Base-by-base conservation (phyloP, 2,113 vertebrate species). In the Tragulus kanchil region DNA sequence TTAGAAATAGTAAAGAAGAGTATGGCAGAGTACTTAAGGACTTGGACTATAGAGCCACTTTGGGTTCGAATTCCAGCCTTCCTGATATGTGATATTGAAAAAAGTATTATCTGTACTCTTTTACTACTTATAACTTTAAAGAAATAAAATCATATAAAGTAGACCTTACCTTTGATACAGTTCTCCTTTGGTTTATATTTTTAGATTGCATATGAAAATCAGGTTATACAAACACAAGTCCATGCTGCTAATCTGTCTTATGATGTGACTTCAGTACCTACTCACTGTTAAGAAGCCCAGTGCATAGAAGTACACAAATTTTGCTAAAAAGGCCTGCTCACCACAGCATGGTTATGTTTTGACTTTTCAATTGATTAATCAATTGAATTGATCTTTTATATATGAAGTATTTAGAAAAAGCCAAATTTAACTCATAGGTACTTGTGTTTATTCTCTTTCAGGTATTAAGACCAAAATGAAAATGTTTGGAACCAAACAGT, bases 141-240 rank as follows among this genome's bases (percentile, higher is more conserved):
- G 62, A 75, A 62, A 45, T 59, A 88, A 78, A 95, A 36, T 28
- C 9, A 52, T 64, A 36, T 26, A n/a, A 67, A 9, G 26, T 71
- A 28, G 56, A 26, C 6, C 13, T 92, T 93, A 13, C 52, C 84
- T 84, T 93, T 88, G 26, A 88, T 79, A 12, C 56, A 56, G 54
- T 85, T 96, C 48, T 91, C 50, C 50, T 94, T 52, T 78, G 48
- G 52, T 83, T 93, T 93, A 56, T 84, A 56, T 81, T 96, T 93
- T 93, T 92, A 93, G 69, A 61, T 92, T 78, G 50, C 48, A 45
- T 48, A 19, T 84, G 71, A 89, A 86, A 87, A 87, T 87, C 75
- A 96, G 90, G 42, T 89, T 83, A 54, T 17, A 13, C 86, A 91
- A 84, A 67, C 31, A 36, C 77, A 89, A 50, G 42, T 61, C 17